Conservation (phyloP, 2,797 vertebrate species). For the Myotis daubentonii region DNA sequence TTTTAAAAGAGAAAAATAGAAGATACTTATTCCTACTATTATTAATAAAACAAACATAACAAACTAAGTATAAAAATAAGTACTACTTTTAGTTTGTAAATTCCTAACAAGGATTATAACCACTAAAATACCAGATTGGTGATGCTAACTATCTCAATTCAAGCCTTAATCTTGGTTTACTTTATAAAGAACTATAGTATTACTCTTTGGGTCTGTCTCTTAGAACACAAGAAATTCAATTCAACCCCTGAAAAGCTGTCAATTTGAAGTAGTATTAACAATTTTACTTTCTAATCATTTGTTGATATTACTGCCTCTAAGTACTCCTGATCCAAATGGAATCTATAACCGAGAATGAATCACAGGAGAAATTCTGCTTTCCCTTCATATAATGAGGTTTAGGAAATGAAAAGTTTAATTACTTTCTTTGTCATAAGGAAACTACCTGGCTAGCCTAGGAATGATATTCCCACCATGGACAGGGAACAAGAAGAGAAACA, state of each 20-base stretch:
- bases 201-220: neutral
- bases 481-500: conserved; percentile 25
- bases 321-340: neutral
- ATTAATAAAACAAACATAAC: conserved; percentile 26
- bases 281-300: conserved; percentile 52
- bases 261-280: conserved; percentile 8
- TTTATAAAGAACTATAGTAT: neutral
- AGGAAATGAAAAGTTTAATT: neutral
- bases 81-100: neutral
- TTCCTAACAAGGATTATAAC: conserved; percentile 36
- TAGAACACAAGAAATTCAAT: conserved; percentile 28
- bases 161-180: neutral
- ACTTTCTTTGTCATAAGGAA: conserved; percentile 1
- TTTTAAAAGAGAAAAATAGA: conserved; percentile 54
- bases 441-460: neutral
- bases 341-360: neutral
- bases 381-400: neutral
- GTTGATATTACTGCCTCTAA: neutral
- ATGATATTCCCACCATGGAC: neutral
- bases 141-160: neutral
- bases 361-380: neutral
- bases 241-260: neutral
- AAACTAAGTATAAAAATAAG: conserved; percentile 36
- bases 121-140: neutral
- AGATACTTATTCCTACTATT: neutral